Evolutionary conservation across 2,888 invertebrate genomes (phyloP).

Genomic region (Thymelicus acteon): DNA sequence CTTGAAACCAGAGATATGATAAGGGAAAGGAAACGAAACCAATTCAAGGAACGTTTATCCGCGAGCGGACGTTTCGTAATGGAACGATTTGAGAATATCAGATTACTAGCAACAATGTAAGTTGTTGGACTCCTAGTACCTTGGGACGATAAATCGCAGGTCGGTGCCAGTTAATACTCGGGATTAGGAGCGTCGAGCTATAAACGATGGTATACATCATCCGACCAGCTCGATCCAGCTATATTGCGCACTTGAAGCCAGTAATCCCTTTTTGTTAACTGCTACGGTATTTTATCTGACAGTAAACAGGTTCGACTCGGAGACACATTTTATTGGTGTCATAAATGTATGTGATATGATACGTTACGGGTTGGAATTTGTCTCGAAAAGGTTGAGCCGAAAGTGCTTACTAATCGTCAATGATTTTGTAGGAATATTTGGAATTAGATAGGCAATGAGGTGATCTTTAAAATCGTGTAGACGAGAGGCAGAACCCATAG

Average conservation of each 20-base stretch:
- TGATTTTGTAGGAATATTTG: too few species aligned
- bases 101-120: conserved; percentile 60
- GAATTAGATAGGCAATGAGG: too few species aligned
- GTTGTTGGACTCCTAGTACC: conserved; percentile 56
- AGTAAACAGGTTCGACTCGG: conserved; percentile 3
- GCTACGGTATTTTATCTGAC: conserved; percentile 21
- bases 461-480: too few species aligned
- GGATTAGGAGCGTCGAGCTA: conserved; percentile 69
- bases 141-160: conserved; percentile 66
- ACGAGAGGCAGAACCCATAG: too few species aligned
- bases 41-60: conserved; percentile 26
- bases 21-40: conserved; percentile 18
- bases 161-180: conserved; percentile 65
- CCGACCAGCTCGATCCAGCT: conserved; percentile 19
- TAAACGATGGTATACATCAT: conserved; percentile 66
- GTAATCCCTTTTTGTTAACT: conserved; percentile 34
- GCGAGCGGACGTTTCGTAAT: conserved; percentile 34
- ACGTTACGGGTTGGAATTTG: neutral
- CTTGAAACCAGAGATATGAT: neutral
- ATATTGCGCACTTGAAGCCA: conserved; percentile 16
- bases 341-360: conserved; percentile 11
- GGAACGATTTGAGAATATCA: conserved; percentile 51
- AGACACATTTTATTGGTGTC: conserved; percentile 24
- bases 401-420: too few species aligned
- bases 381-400: neutral